Evolutionary conservation across 2,888 invertebrate species (phyloP), one percentile per base, ranked within the genome.

Genomic region (Pogonocherus hispidulus): DNA sequence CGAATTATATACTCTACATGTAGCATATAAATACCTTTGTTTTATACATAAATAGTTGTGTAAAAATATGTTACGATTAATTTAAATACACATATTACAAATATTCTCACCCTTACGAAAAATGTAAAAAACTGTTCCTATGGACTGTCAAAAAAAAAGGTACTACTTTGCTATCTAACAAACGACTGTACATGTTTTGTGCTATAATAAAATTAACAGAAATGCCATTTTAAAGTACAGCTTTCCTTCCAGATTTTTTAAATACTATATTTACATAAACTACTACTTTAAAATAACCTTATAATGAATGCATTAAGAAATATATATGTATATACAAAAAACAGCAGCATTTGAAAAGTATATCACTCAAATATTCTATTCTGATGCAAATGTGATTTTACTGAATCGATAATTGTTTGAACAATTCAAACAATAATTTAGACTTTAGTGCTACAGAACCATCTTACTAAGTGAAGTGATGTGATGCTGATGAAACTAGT

Each of bases 31-130:
- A 67, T 69, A 69, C 66, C 68, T 72, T n/a, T 76, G 71, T 65
- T 77, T 78, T 78, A 75, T 79, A 78, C 78, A 78, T 76, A 78
- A 77, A 78, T 75, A 79, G 76, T 77, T 76, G 79, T 79, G 79
- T 79, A 79, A 79, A 79, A 79, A 79, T 79, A 79, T 79, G 78
- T 77, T 72, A 77, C 76, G 78, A 77, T 77, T 76, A 78, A 78
- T 78, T 77, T 77, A 77, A 78, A 77, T 76, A 78, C 78, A 78
- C 74, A 69, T 72, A 75, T 63, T 64, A 67, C 62, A 70, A 69
- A 73, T 75, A 70, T 73, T 74, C 66, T 71, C 71, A 76, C 72
- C 72, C 72, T 66, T 73, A 78, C 67, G 66, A 71, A 74, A 76
- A 68, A 72, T 66, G 67, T 32, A 35, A 41, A 63, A 65, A 51